Percentiles rank a stretch among this genome's conserved stretches.
phyloP scores from a whole-genome alignment of 2,113 vertebrate genomes.

The Syngnathus typhle region DNA sequence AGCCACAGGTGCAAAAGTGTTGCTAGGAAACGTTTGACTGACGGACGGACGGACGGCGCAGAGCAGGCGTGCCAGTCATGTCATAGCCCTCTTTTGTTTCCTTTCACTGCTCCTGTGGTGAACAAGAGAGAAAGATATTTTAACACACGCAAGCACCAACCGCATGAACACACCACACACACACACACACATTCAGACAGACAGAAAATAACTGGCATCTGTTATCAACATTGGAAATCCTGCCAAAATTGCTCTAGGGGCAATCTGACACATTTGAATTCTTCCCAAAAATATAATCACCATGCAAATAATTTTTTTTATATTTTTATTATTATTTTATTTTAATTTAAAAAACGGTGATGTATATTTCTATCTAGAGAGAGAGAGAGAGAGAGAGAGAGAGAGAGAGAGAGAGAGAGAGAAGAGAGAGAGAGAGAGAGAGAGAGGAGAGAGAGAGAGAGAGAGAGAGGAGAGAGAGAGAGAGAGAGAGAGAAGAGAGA shows the following conservation, averaged over 20 bases:
- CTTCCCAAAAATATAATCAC: not conserved
- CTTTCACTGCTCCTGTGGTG: conserved; percentile 41
- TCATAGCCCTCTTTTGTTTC: conserved; percentile 69
- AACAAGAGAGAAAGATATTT: conserved; percentile 22
- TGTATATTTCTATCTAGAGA: too few species aligned
- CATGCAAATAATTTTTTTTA: not conserved
- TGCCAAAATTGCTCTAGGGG: too few species aligned
- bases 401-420: too few species aligned
- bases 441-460: too few species aligned
- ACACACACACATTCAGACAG: too few species aligned
- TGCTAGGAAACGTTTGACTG: conserved; percentile 76
- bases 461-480: too few species aligned
- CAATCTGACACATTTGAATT: too few species aligned
- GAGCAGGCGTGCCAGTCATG: conserved; percentile 71
- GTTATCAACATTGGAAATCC: not conserved
- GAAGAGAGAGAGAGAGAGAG: too few species aligned
- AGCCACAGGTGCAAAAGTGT: conserved; percentile 73
- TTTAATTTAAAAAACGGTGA: too few species aligned
- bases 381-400: too few species aligned
- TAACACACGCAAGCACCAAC: conserved; percentile 3
- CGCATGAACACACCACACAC: not conserved
- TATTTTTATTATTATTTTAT: too few species aligned
- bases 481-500: too few species aligned
- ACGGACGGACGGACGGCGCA: conserved; percentile 66
- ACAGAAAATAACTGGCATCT: not conserved